Conservation (phyloP, 2,797 vertebrate species). For the Rachycentron canadum region DNA sequence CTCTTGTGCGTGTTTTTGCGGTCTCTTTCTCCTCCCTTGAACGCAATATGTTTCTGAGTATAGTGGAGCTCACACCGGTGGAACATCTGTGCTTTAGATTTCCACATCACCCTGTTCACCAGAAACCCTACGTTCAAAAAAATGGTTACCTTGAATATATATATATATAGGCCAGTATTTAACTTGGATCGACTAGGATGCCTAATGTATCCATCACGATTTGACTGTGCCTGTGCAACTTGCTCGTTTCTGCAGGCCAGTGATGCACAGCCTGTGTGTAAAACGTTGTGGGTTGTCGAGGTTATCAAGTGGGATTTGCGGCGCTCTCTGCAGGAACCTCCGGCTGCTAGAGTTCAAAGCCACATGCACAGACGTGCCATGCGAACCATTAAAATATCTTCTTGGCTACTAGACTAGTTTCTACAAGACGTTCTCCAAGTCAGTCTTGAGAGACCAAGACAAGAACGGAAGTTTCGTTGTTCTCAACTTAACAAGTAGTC, state of each 20-base stretch:
- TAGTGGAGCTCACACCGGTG: slow-evolving; percentile 44
- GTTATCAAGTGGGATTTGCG: slow-evolving; percentile 99
- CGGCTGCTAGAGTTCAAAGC: slow-evolving; percentile 97
- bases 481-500: slow-evolving; percentile 68
- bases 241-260: slow-evolving; percentile 73
- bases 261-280: slow-evolving; percentile 86
- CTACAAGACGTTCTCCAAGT: slow-evolving; percentile 90
- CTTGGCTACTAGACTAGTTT: slow-evolving; percentile 91
- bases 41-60: slow-evolving; percentile 18
- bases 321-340: slow-evolving; percentile 96
- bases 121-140: slow-evolving; percentile 25
- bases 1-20: slow-evolving; percentile 17
- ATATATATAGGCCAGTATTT: slow-evolving; percentile 47
- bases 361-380: slow-evolving; percentile 95
- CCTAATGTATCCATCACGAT: slow-evolving; percentile 60
- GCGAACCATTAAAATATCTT: slow-evolving; percentile 97
- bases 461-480: slow-evolving; percentile 66
- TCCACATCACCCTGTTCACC: slow-evolving; percentile 54
- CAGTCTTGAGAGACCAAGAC: slow-evolving; percentile 86
- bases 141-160: slow-evolving; percentile 42
- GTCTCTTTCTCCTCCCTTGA: slow-evolving; percentile 1
- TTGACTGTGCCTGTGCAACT: slow-evolving; percentile 56
- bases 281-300: slow-evolving; percentile 96
- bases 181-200: slow-evolving; percentile 41
- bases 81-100: slow-evolving; percentile 71